These are phyloP conservation scores for Tyrophagus putrescentiae DNA, from an alignment of 1,140 invertebrate species.

Conservation along the genomic window DNA sequence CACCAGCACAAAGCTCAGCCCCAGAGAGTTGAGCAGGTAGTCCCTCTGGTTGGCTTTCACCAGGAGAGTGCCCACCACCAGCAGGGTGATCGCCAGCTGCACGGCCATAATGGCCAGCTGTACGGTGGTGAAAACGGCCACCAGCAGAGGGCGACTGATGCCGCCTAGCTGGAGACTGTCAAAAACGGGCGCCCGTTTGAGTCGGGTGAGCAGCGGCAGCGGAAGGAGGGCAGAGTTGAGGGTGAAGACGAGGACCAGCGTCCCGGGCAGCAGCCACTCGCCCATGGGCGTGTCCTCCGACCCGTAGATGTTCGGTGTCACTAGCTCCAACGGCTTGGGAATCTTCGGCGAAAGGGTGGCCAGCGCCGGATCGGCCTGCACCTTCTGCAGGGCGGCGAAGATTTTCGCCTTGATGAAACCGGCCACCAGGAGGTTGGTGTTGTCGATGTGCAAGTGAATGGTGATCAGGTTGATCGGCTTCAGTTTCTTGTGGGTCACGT, in stretches of 20 bases:
- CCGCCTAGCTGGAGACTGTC: neutral
- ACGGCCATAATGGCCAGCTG: conserved; percentile 8
- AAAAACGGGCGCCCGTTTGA: neutral
- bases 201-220: neutral
- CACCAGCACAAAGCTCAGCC: too few relatives aligned
- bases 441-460: conserved; percentile 9
- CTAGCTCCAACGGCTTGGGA: neutral
- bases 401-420: conserved; percentile 14
- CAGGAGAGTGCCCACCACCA: neutral
- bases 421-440: conserved; percentile 6
- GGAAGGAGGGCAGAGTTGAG: neutral
- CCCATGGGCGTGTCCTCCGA: neutral
- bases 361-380: neutral
- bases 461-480: conserved; percentile 18
- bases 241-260: neutral
- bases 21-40: too few relatives aligned
- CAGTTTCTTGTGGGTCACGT: neutral
- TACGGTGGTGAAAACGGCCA: neutral
- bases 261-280: conserved; percentile 6
- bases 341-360: neutral
- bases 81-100: neutral
- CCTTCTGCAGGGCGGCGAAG: neutral
- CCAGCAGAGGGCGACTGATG: neutral
- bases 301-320: conserved; percentile 10
- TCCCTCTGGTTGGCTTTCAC: too few relatives aligned